Percentiles rank a stretch among this genome's conserved stretches.
These are phyloP conservation scores for human DNA, from an alignment of 2,113 vertebrate genomes.

Conservation along the genomic window GRCh38 chr12:22287001-22287500, in stretches of 20 bases:
- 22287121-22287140: not conserved
- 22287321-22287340: slow-evolving; percentile 53
- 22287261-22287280: slow-evolving; percentile 92
- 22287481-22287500: not conserved
- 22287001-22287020: not conserved
- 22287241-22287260: slow-evolving; percentile 95
- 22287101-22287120: not conserved
- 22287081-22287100: not conserved
- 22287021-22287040: not conserved
- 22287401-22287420: slow-evolving; percentile 32
- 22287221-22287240: slow-evolving; percentile 94
- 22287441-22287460: slow-evolving; percentile 12
- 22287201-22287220: slow-evolving; percentile 98
- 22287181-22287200: slow-evolving; percentile 93
- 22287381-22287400: not conserved
- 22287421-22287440: slow-evolving; percentile 17
- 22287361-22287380: not conserved
- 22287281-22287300: slow-evolving; percentile 90
- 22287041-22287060: not conserved
- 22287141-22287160: slow-evolving; percentile 94
- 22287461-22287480: not conserved
- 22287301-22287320: slow-evolving; percentile 50
- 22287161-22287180: slow-evolving; percentile 93
- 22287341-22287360: slow-evolving; percentile 19
- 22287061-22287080: not conserved